These are phyloP conservation scores for Ochlodes sylvanus DNA, from an alignment of 2,888 invertebrate genomes.

Conservation along the genomic window DNA sequence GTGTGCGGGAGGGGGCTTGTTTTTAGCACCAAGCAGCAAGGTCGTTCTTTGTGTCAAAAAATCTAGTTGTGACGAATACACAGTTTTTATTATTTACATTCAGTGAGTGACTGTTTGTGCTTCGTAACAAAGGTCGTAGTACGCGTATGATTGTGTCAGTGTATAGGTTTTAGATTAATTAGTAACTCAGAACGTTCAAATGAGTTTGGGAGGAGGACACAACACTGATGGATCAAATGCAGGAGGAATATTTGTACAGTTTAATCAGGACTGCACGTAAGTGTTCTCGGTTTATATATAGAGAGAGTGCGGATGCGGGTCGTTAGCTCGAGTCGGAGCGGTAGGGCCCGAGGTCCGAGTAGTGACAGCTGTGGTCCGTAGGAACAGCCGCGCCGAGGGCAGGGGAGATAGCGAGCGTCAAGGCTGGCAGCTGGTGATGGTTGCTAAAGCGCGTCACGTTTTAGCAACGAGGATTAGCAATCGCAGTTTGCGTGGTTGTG, in stretches of 20 bases:
- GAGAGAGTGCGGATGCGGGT: slow-evolving; percentile 15
- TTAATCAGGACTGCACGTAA: slow-evolving; percentile 99
- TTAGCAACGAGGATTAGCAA: slow-evolving; percentile 46
- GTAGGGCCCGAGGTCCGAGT: not conserved
- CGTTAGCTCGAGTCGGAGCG: slow-evolving; percentile 9
- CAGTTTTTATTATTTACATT: slow-evolving; percentile 71
- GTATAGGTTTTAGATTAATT: slow-evolving; percentile 64
- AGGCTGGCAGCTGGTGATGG: slow-evolving; percentile 43
- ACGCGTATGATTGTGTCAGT: slow-evolving; percentile 69
- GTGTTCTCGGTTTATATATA: slow-evolving; percentile 64
- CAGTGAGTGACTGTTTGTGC: slow-evolving; percentile 72
- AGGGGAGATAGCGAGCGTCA: slow-evolving; percentile 39
- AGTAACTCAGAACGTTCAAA: slow-evolving; percentile 86
- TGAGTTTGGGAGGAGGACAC: slow-evolving; percentile 92
- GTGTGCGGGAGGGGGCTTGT: slow-evolving; percentile 79
- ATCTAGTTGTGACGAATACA: slow-evolving; percentile 74
- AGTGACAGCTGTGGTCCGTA: not conserved
- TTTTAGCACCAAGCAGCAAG: slow-evolving; percentile 80
- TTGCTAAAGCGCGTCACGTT: slow-evolving; percentile 61
- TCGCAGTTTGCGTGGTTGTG: slow-evolving; percentile 43
- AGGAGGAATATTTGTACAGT: slow-evolving; percentile 97
- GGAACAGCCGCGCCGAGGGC: not conserved
- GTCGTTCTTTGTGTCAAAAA: slow-evolving; percentile 88
- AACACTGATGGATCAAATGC: slow-evolving; percentile 90
- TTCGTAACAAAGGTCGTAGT: slow-evolving; percentile 64